phyloP scores from a whole-genome alignment of 2,888 invertebrate genomes.

The Andrena praecox region DNA sequence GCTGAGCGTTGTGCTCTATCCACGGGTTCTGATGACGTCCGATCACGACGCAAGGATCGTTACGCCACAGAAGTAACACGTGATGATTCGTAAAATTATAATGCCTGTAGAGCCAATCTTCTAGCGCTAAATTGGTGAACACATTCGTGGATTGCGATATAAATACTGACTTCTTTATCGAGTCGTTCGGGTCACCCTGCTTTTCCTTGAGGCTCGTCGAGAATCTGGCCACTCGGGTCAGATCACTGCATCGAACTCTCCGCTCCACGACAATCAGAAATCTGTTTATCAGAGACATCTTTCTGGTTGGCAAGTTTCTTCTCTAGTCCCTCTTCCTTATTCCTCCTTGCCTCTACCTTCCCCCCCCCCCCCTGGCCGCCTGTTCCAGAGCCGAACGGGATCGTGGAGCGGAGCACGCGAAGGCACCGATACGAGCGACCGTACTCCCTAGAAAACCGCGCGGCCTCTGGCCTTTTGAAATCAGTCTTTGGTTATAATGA shows the following conservation, averaged over 20 bases:
- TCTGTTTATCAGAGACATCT: conserved; percentile 58
- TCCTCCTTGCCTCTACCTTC: not conserved
- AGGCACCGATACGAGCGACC: conserved; percentile 40
- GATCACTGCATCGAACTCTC: conserved; percentile 5
- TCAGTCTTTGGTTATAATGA: conserved; percentile 53
- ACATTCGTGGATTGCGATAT: conserved; percentile 97
- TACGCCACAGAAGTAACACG: conserved; percentile 96
- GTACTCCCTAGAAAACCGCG: conserved; percentile 35
- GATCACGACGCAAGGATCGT: conserved; percentile 97
- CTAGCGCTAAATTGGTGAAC: conserved; percentile 96
- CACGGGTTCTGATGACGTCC: conserved; percentile 99
- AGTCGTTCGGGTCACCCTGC: conserved; percentile 80
- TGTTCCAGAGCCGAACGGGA: not conserved
- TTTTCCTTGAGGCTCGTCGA: conserved; percentile 39
- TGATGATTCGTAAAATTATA: conserved; percentile 93
- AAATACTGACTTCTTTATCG: conserved; percentile 93
- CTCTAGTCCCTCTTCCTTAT: not conserved
- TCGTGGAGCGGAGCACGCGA: not conserved
- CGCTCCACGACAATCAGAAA: conserved; percentile 34
- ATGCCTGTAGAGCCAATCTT: conserved; percentile 97
- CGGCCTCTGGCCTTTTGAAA: not conserved
- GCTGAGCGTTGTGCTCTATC: conserved; percentile 93
- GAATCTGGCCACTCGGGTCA: conserved; percentile 16
- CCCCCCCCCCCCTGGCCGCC: not conserved
- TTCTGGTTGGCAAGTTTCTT: not conserved